Base-by-base conservation (phyloP, 2,797 vertebrate genomes). In the Botia almorhae region DNA sequence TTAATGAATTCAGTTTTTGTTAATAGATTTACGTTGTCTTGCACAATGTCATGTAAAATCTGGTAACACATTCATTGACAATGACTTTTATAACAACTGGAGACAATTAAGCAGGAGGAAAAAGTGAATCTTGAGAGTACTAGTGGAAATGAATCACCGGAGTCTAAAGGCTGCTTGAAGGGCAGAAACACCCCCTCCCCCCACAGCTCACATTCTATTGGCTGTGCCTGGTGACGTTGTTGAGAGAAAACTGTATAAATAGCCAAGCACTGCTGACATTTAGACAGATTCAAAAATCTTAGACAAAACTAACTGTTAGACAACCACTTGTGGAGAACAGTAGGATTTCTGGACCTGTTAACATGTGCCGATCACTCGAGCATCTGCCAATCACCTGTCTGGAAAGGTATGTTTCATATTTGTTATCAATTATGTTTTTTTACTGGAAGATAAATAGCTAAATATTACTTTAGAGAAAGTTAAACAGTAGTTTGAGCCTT, bases 361-460 rank as follows among this genome's bases (percentile, higher is more conserved):
- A 72, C 89, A 97, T 98, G 96, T 98, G 96, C 89, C 91, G 90
- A 87, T 95, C 92, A 85, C 91, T 97, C 2, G 90, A 96, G 58
- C 85, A 91, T 0, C 92, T 97, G 80, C 95, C 96, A 51, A 86
- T 89, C 87, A 87, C 92, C 82, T 97, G 96, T 90, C 90, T 97
- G 88, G 96, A 98, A 89, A 96, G 96, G 96, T 98, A 90, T 91
- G 94, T 82, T 55, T 61, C 5, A 51, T 19, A 68, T 46, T 26
- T 43, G 23, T 51, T 43, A 11, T 16, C 6, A 13, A 33, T 55
- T 69, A 8, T 14, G 26, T 6, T 29, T 67, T 43, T 23, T 26
- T 11, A 46, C 43, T 46, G 43, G 8, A 56, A 48, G 14, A 69
- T 16, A 53, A 46, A 46, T 8, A 46, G 43, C 43, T 46, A 46